Conservation (phyloP, 2,888 invertebrate species). For the Psococerastis gibbosa region DNA sequence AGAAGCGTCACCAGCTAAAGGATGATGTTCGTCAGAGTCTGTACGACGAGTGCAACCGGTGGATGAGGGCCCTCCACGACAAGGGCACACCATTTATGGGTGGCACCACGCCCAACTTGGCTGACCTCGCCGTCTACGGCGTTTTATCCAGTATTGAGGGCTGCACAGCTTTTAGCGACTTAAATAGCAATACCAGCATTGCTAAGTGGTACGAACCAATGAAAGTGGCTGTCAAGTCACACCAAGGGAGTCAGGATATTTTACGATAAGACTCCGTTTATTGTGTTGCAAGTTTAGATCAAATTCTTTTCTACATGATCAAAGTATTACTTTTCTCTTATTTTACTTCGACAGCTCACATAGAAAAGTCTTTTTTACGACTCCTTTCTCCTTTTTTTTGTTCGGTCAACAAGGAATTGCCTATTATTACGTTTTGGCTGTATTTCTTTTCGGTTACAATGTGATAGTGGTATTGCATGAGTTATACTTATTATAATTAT, state of each 20-base stretch:
- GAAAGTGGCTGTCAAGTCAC: constrained; percentile 39
- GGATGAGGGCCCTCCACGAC: constrained; percentile 49
- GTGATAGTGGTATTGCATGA: too few relatives aligned
- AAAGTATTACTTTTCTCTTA: too few relatives aligned
- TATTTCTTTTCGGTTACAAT: too few relatives aligned
- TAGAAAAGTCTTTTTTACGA: too few relatives aligned
- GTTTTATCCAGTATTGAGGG: constrained; percentile 85
- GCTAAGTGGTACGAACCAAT: constrained; percentile 59
- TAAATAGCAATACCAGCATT: constrained; percentile 51
- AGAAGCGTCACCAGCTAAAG: constrained; percentile 65
- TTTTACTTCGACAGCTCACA: too few relatives aligned
- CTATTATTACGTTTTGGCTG: too few relatives aligned
- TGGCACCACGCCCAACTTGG: constrained; percentile 69
- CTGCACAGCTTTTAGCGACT: constrained; percentile 71
- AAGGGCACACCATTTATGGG: constrained; percentile 65
- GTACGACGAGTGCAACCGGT: constrained; percentile 71
- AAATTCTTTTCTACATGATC: too few relatives aligned
- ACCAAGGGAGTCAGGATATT: constrained; percentile 29
- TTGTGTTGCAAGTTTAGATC: too few relatives aligned
- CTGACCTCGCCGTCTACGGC: constrained; percentile 84
- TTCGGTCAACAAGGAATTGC: too few relatives aligned
- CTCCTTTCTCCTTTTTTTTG: too few relatives aligned
- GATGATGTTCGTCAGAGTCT: constrained; percentile 78
- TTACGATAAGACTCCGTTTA: too few relatives aligned
- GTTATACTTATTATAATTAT: too few relatives aligned